Percentiles rank a stretch among this genome's conserved stretches.
These are phyloP conservation scores for Clanis bilineata DNA, from an alignment of 2,888 invertebrate species.

Conservation along the genomic window DNA sequence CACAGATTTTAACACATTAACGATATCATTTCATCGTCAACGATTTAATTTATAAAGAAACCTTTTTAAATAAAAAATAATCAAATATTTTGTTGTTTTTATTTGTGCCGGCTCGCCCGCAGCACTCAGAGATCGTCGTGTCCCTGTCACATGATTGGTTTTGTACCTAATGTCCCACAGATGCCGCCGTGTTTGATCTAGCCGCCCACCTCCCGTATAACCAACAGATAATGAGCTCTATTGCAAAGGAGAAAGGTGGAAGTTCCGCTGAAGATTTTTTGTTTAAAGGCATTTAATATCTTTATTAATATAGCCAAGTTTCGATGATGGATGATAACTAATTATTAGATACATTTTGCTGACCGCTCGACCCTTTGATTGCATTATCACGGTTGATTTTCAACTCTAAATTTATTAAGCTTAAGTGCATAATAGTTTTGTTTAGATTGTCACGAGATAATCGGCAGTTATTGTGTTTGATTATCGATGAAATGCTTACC, in stretches of 20 bases:
- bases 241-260: background rate
- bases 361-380: slow-evolving; percentile 59
- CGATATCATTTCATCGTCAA: slow-evolving; percentile 23
- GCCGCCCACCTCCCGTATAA: slow-evolving; percentile 45
- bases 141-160: slow-evolving; percentile 72
- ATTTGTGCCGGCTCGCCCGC: slow-evolving; percentile 26
- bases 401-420: background rate
- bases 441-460: slow-evolving; percentile 60
- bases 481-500: slow-evolving; percentile 56
- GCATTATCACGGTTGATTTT: slow-evolving; percentile 16
- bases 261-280: slow-evolving; percentile 12
- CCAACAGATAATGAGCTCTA: slow-evolving; percentile 23
- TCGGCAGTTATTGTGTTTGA: slow-evolving; percentile 76
- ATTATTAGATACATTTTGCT: slow-evolving; percentile 77
- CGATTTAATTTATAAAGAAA: slow-evolving; percentile 23
- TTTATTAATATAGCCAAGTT: slow-evolving; percentile 74
- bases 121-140: slow-evolving; percentile 30
- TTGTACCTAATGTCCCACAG: slow-evolving; percentile 64
- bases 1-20: slow-evolving; percentile 23
- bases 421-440: slow-evolving; percentile 23
- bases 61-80: slow-evolving; percentile 29
- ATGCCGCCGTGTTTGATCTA: slow-evolving; percentile 66
- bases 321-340: slow-evolving; percentile 78
- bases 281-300: slow-evolving; percentile 71
- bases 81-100: slow-evolving; percentile 33